phyloP scores from a whole-genome alignment of 2,888 invertebrate species.

The Drosophila flavopinicola region DNA sequence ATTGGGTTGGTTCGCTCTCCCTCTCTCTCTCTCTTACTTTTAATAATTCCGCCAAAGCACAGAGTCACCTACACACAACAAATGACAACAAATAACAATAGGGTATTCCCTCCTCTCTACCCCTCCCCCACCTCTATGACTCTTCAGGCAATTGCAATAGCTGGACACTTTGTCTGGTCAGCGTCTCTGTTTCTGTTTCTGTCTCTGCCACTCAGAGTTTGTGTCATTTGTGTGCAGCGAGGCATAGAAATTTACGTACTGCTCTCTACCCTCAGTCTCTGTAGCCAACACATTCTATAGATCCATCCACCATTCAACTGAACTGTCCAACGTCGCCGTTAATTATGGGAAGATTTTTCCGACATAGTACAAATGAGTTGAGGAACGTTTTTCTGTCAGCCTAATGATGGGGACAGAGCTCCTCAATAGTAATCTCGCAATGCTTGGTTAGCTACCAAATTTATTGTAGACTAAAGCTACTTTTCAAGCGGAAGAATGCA shows the following conservation, averaged over 20 bases:
- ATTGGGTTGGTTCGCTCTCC: constrained; percentile 33
- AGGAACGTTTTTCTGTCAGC: constrained; percentile 74
- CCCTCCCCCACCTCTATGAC: background rate
- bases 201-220: constrained; percentile 25
- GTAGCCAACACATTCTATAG: constrained; percentile 16
- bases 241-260: constrained; percentile 69
- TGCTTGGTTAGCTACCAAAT: constrained; percentile 73
- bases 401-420: constrained; percentile 73
- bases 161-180: constrained; percentile 54
- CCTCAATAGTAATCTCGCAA: constrained; percentile 53
- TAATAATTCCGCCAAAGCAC: constrained; percentile 71
- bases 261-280: constrained; percentile 5
- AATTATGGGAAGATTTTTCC: constrained; percentile 78
- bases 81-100: constrained; percentile 75
- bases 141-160: constrained; percentile 65
- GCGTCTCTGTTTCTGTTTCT: constrained; percentile 25
- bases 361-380: constrained; percentile 73
- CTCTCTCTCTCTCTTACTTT: constrained; percentile 48
- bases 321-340: constrained; percentile 53
- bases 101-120: constrained; percentile 7
- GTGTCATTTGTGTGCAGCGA: constrained; percentile 75
- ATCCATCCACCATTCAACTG: constrained; percentile 31
- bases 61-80: constrained; percentile 67
- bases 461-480: constrained; percentile 51
- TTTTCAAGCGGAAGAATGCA: constrained; percentile 52